Evolutionary conservation across 2,113 vertebrate species (phyloP), one percentile per base, ranked within the genome.

Genomic region (Rhynchomys soricoides): DNA sequence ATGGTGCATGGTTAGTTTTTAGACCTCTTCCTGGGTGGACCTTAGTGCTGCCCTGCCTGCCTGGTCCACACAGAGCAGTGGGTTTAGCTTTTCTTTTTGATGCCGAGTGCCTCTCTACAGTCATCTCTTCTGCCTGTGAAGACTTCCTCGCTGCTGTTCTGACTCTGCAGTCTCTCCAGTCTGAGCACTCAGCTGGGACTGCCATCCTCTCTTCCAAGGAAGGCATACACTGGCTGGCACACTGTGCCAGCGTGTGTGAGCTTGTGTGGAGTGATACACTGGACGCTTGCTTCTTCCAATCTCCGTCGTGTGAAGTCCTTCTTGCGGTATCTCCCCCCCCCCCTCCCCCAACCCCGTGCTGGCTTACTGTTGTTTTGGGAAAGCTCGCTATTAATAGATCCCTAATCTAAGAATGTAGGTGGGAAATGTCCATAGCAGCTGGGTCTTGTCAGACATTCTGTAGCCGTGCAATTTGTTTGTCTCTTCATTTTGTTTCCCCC

Each of bases 281-380:
- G 9, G 52, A 2, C 1, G 3, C 7, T 40, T 15, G 15, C 5
- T 40, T 19, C 79, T 34, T 57, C 48, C 0, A 0, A 13, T 12
- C 0, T 21, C 4, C 2, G 0, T 1, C 16, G 40, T 59, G n/a
- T 13, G 4, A 4, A 1, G 83, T 43, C 73, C 7, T 0, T 0
- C 4, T 31, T 52, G 21, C 13, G 15, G 29, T 10, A 4, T n/a
- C n/a, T n/a, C n/a, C n/a, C n/a, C n/a, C n/a, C n/a, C n/a, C n/a
- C n/a, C n/a, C n/a, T n/a, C n/a, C n/a, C 48, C 40, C 31, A 0
- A 19, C 74, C 48, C 40, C 2, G 1, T 3, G 64, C 24, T 9
- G 40, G 9, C 10, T 68, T 40, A 40, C 79, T 70, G 70, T 50
- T 52, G 79, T 52, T 73, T 93, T 90, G 22, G 90, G 77, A 37